Evolutionary conservation across 2,797 vertebrate species (phyloP), one percentile per base, ranked within the genome.

Genomic region (Gastrophryne carolinensis): DNA sequence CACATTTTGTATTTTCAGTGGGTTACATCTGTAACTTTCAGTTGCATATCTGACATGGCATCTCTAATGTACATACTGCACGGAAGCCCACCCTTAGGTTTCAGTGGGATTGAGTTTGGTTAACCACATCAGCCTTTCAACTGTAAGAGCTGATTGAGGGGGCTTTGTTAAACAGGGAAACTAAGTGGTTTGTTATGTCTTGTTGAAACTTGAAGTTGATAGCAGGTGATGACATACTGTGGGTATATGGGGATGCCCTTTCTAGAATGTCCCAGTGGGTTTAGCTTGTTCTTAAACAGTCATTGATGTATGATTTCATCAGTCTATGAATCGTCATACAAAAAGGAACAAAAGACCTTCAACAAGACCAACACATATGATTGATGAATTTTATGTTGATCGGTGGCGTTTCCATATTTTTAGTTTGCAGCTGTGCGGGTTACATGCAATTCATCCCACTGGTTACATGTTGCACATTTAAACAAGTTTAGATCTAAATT

Each of bases 101-200:
- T 89, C 83, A 85, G 89, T 87, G 86, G 88, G 83, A 86, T 87
- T 84, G 41, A 49, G 8, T 0, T 81, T 80, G 89, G 90, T 90
- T 90, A 88, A 90, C 90, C 89, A 79, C 87, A 84, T 52, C 60
- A 80, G 69, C 84, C 52, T 61, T 64, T 77, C 73, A 79, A 64
- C 72, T 47, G 79, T 66, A 37, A 23, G 70, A 82, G 81, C 72
- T 70, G 56, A 67, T 81, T 23, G 4, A n/a, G 68, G 67, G 61
- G 29, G 35, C 21, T 29, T 11, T 27, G 11, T 17, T 41, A 30
- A 44, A 71, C 23, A 53, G 39, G 41, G 53, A 47, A 52, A 34
- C n/a, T 39, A 50, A 58, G 19, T 13, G 52, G 23, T 56, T 58
- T 77, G 50, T 57, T 72, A 35, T 75, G 53, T 13, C 24, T 12